Evolutionary conservation across 1,140 invertebrate genomes (phyloP).

Genomic region (Drosophila setifemur): DNA sequence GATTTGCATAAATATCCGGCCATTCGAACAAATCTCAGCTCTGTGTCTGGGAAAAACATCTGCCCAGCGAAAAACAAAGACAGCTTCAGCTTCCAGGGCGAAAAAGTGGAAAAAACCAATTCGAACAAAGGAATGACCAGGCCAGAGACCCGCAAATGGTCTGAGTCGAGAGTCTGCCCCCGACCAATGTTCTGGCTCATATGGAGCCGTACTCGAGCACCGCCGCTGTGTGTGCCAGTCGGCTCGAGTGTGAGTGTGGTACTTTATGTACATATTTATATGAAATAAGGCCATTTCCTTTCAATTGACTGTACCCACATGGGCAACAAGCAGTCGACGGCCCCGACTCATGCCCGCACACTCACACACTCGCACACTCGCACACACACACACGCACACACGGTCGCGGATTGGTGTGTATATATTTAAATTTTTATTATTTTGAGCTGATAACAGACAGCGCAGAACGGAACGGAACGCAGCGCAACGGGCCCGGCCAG

Average conservation of each 20-base stretch:
- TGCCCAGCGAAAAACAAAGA: conserved; percentile 15
- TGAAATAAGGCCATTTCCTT: conserved; percentile 81
- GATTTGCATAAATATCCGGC: conserved; percentile 6
- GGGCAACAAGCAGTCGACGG: conserved; percentile 64
- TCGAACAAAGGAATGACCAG: conserved; percentile 74
- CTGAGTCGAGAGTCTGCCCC: conserved; percentile 34
- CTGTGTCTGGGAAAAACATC: conserved; percentile 27
- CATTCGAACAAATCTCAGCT: conserved; percentile 16
- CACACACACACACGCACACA: conserved; percentile 22
- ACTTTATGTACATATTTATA: conserved; percentile 80
- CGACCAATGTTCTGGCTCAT: conserved; percentile 49
- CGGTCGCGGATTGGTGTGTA: conserved; percentile 16
- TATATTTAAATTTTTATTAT: conserved; percentile 81
- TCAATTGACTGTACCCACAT: conserved; percentile 81
- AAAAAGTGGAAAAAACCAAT: conserved; percentile 62
- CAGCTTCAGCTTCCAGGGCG: not conserved
- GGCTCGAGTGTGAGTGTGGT: conserved; percentile 43
- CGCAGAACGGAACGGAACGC: conserved; percentile 13
- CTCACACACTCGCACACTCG: conserved; percentile 18
- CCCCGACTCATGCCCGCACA: conserved; percentile 61
- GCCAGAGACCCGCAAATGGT: conserved; percentile 44
- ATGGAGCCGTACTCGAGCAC: conserved; percentile 36
- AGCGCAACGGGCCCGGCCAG: conserved; percentile 43
- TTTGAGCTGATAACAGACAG: conserved; percentile 79
- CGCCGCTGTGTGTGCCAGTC: not conserved